These are phyloP conservation scores for Scarus forsteni DNA, from an alignment of 2,797 vertebrate species.

Conservation along the genomic window DNA sequence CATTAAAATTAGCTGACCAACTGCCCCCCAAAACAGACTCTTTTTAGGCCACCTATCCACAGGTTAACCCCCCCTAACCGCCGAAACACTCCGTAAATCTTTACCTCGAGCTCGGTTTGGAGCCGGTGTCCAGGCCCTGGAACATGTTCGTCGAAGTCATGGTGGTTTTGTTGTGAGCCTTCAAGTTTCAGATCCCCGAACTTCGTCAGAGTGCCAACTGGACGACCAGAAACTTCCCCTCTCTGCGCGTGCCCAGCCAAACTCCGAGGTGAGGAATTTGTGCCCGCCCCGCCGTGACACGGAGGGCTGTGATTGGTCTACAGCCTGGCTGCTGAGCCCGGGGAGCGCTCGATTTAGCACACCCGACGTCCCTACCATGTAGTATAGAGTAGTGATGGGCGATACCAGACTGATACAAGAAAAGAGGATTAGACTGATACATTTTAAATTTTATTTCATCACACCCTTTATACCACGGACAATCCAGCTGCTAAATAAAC, in stretches of 20 bases:
- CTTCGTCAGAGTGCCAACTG: constrained; percentile 70
- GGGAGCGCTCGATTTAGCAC: constrained; percentile 37
- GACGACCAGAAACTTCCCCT: constrained; percentile 51
- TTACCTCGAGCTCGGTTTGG: constrained; percentile 90
- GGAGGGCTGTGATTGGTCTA: constrained; percentile 48
- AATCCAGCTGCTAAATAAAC: no score
- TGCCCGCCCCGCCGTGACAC: constrained; percentile 58
- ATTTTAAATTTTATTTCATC: no score
- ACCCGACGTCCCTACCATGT: background rate
- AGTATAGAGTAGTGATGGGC: no score
- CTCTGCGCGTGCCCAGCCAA: constrained; percentile 45
- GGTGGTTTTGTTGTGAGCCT: constrained; percentile 64
- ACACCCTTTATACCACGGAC: no score
- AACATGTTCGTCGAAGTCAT: constrained; percentile 91
- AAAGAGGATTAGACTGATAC: no score
- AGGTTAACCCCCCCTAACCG: no score
- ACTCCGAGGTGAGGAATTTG: constrained; percentile 47
- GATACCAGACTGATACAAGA: no score
- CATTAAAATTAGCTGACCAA: constrained; percentile 19
- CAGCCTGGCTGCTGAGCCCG: constrained; percentile 2
- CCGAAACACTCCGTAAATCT: background rate
- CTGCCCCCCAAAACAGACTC: background rate
- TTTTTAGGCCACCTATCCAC: no score
- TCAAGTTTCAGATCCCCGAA: constrained; percentile 63
- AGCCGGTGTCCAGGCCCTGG: constrained; percentile 78